These are phyloP conservation scores for Orthonevra nobilis DNA, from an alignment of 2,888 invertebrate genomes.

Conservation along the genomic window DNA sequence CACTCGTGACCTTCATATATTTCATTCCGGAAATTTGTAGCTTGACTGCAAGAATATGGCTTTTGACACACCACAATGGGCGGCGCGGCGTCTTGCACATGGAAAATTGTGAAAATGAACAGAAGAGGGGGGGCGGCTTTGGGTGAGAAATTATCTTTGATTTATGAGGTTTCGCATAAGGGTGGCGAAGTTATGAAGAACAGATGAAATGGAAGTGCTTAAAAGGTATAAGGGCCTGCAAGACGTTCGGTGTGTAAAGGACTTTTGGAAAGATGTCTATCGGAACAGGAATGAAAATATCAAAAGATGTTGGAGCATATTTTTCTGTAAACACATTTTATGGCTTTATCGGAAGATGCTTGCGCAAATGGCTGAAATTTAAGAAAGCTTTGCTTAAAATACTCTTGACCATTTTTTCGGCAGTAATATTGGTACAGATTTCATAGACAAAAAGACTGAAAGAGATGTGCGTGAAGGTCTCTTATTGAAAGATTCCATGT, in stretches of 20 bases:
- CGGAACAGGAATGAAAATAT: too few relatives aligned
- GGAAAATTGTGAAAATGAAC: background rate
- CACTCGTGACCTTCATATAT: conserved; percentile 67
- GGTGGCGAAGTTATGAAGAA: conserved; percentile 19
- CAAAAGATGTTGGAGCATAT: conserved; percentile 1
- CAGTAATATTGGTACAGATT: too few relatives aligned
- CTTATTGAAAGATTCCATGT: too few relatives aligned
- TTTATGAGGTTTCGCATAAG: conserved; percentile 44
- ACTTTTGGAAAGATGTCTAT: too few relatives aligned
- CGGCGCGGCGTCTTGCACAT: background rate
- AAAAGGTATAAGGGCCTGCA: conserved; percentile 29
- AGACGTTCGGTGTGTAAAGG: background rate
- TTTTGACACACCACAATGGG: conserved; percentile 45
- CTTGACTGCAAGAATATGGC: conserved; percentile 43
- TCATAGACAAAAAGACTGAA: too few relatives aligned
- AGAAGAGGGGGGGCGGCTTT: conserved; percentile 28
- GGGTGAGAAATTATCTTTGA: conserved; percentile 44
- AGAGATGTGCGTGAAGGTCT: too few relatives aligned
- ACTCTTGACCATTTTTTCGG: too few relatives aligned
- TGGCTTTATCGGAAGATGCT: too few relatives aligned
- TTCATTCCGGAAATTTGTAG: conserved; percentile 63
- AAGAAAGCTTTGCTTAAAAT: too few relatives aligned
- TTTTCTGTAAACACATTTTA: too few relatives aligned
- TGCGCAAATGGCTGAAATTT: too few relatives aligned
- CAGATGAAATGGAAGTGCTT: conserved; percentile 23